phyloP scores from a whole-genome alignment of 1,140 invertebrate species.

The Drosophila rufa region DNA sequence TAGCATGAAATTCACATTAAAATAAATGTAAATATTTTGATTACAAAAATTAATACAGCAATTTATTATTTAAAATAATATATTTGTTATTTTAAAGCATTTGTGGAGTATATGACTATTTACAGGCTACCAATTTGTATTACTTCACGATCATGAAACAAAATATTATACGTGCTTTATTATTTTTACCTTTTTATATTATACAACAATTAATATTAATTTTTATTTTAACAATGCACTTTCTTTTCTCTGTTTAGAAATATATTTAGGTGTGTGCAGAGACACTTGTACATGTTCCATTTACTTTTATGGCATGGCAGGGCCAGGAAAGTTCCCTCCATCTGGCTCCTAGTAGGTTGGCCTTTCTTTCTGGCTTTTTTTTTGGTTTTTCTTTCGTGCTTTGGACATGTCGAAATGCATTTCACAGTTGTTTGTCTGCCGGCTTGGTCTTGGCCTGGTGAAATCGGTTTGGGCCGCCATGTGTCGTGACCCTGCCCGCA shows the following conservation, averaged over 20 bases:
- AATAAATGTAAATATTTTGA: too few relatives aligned
- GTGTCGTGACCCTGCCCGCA: constrained; percentile 72
- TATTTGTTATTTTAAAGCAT: too few relatives aligned
- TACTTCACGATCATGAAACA: not conserved
- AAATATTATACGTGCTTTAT: not conserved
- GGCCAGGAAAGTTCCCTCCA: constrained; percentile 14
- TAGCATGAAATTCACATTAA: too few relatives aligned
- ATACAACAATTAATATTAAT: not conserved
- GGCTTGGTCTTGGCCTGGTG: constrained; percentile 14
- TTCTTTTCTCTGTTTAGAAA: not conserved
- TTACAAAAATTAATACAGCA: too few relatives aligned
- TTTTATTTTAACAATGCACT: not conserved
- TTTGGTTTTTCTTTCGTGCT: constrained; percentile 4
- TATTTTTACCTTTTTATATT: not conserved
- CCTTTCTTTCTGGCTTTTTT: constrained; percentile 18
- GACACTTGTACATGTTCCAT: constrained; percentile 66
- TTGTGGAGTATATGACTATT: too few relatives aligned
- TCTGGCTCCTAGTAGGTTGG: constrained; percentile 5
- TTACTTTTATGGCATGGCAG: constrained; percentile 75
- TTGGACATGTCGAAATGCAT: constrained; percentile 75
- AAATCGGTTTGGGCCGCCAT: constrained; percentile 42
- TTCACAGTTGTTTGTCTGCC: constrained; percentile 77
- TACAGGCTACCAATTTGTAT: not conserved
- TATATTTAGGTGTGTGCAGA: constrained; percentile 15
- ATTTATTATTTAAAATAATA: too few relatives aligned